Evolutionary conservation across 2,113 vertebrate species (phyloP).

Genomic region (Gobio gobio): DNA sequence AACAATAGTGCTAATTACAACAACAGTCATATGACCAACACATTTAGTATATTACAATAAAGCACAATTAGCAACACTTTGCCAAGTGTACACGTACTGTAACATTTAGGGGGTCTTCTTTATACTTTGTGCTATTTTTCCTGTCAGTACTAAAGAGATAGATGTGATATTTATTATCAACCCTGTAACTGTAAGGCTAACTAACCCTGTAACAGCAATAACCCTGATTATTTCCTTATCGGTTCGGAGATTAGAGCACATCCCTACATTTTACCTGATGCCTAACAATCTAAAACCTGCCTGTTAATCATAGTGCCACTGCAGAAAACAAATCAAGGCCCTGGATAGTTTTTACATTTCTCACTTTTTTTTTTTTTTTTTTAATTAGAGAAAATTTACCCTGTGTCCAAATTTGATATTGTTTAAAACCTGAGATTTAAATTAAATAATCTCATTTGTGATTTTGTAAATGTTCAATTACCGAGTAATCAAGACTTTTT

Average conservation of each 20-base stretch:
- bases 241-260: slow-evolving; percentile 2
- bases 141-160: slow-evolving; percentile 57
- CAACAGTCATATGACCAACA: slow-evolving; percentile 72
- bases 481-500: slow-evolving; percentile 35
- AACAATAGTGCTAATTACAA: slow-evolving; percentile 62
- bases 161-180: slow-evolving; percentile 53
- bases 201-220: slow-evolving; percentile 69
- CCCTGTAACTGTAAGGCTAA: slow-evolving; percentile 76
- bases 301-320: not conserved
- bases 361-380: not conserved
- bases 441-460: not conserved
- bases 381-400: slow-evolving; percentile 49
- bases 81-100: slow-evolving; percentile 49
- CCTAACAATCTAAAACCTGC: slow-evolving; percentile 55
- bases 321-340: slow-evolving; percentile 23
- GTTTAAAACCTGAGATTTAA: slow-evolving; percentile 64
- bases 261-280: slow-evolving; percentile 58
- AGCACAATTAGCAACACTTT: slow-evolving; percentile 67
- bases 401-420: slow-evolving; percentile 70
- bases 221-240: slow-evolving; percentile 56
- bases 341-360: not conserved
- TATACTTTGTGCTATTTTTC: slow-evolving; percentile 51
- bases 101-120: slow-evolving; percentile 56
- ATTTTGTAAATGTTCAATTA: not conserved
- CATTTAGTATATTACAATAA: slow-evolving; percentile 72